phyloP scores from a whole-genome alignment of 2,797 vertebrate genomes.

The Aphelocoma californica region DNA sequence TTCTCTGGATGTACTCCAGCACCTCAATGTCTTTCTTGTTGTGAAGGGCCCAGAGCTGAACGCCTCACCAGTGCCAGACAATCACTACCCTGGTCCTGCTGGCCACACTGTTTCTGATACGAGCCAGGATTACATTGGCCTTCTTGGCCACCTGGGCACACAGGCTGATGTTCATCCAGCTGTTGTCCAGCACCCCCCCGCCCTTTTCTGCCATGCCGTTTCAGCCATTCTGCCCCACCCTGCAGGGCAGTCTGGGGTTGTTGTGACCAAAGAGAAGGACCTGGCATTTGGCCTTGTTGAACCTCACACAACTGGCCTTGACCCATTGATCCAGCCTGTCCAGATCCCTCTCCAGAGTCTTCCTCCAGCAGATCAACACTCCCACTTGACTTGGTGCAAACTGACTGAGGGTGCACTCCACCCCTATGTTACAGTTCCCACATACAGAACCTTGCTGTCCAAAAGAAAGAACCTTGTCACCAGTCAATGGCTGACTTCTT shows the following conservation, averaged over 20 bases:
- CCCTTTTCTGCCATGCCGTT: not conserved
- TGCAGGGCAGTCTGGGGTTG: rapidly evolving
- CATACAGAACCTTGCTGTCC: not conserved
- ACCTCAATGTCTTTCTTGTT: not conserved
- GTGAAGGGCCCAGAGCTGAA: not conserved
- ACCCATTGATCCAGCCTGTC: not conserved
- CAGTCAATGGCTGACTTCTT: not conserved
- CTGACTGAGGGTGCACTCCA: not conserved
- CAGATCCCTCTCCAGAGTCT: not conserved
- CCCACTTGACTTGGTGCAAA: not conserved
- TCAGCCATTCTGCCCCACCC: not conserved
- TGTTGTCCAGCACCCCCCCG: not conserved
- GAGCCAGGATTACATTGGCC: not conserved
- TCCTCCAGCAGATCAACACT: not conserved
- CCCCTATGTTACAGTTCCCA: not conserved
- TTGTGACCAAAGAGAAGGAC: rapidly evolving
- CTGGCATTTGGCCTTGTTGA: not conserved
- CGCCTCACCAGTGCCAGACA: not conserved
- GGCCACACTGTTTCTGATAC: not conserved
- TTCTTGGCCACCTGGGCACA: not conserved
- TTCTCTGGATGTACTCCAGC: not conserved
- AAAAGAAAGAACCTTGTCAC: not conserved
- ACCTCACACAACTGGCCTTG: not conserved
- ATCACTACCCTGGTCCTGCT: not conserved
- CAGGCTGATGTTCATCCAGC: not conserved